Evolutionary conservation across 2,888 invertebrate species (phyloP), one percentile per base, ranked within the genome.

Genomic region (Hemaris fuciformis): DNA sequence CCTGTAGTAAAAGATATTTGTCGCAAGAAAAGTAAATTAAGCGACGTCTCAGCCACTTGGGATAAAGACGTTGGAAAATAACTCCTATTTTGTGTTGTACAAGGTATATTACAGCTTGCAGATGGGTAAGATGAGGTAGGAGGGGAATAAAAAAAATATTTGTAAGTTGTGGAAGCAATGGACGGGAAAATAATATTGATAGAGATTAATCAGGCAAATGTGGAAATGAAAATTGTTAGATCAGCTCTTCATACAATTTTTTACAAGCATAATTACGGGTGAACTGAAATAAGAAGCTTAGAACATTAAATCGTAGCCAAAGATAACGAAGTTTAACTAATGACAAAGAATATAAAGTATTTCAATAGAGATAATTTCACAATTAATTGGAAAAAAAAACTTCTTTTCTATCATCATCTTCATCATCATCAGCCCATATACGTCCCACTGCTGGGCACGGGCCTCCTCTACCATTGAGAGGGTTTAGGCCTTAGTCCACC

Each of bases 11-110:
- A 66, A 66, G 53, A 59, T 64, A 60, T 60, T 46, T 53, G 27
- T 53, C 53, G 53, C 31, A 10, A 53, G n/a, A 42, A 46, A 63
- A 60, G 63, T 62, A 63, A 61, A 62, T 62, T 59, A 38, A 61
- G 60, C 46, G 59, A 31, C 45, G 34, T 38, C 10, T 41, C 13
- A 42, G 62, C 62, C 41, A 43, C 42, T 56, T 42, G 27, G 22
- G 4, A 10, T 27, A 3, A 1, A 0, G 15, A 8, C 13, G 10
- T 18, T 27, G 10, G 31, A 53, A 53, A 53, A 18, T 3, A 31
- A 53, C 3, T 18, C 48, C 27, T 31, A 53, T 13, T 4, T 15
- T 31, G 10, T 10, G 1, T 18, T 2, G 1, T 0, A 27, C n/a
- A 53, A 53, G 53, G 53, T 53, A 8, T 18, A 10, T 10, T 53